phyloP scores from a whole-genome alignment of 2,113 vertebrate genomes.

The Psilopsiagon aymara region DNA sequence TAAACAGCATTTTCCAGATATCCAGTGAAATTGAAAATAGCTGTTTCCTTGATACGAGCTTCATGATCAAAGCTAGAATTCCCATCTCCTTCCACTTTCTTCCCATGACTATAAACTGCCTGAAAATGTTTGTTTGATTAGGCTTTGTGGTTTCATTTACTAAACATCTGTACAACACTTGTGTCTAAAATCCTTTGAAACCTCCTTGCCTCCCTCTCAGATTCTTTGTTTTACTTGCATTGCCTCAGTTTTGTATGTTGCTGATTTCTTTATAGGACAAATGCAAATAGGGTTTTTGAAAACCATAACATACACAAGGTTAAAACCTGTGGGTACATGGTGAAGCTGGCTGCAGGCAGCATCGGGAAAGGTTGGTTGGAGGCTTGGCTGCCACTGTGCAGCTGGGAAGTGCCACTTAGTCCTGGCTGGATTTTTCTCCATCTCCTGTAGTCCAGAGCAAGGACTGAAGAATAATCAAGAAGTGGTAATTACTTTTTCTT shows the following conservation, averaged over 20 bases:
- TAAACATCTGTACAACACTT: slow-evolving; percentile 64
- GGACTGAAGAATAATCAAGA: no score
- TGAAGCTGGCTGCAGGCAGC: no score
- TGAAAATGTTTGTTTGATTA: slow-evolving; percentile 60
- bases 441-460: no score
- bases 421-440: no score
- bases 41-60: slow-evolving; percentile 20
- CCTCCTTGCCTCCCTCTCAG: not conserved
- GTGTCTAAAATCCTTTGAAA: slow-evolving; percentile 48
- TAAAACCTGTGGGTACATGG: no score
- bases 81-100: slow-evolving; percentile 41
- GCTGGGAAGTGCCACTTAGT: no score
- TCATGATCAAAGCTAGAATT: slow-evolving; percentile 45
- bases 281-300: not conserved
- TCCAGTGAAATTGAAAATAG: slow-evolving; percentile 35
- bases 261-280: not conserved
- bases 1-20: slow-evolving; percentile 11
- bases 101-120: slow-evolving; percentile 33
- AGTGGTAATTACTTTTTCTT: no score
- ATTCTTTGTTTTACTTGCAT: not conserved
- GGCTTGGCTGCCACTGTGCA: no score
- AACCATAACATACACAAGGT: not conserved
- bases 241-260: not conserved
- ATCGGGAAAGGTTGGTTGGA: no score
- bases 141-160: slow-evolving; percentile 37